These are phyloP conservation scores for Lycopodina hypogea DNA, from an alignment of 37 sponge, comb jelly and placozoan genomes.

Conservation along the genomic window DNA sequence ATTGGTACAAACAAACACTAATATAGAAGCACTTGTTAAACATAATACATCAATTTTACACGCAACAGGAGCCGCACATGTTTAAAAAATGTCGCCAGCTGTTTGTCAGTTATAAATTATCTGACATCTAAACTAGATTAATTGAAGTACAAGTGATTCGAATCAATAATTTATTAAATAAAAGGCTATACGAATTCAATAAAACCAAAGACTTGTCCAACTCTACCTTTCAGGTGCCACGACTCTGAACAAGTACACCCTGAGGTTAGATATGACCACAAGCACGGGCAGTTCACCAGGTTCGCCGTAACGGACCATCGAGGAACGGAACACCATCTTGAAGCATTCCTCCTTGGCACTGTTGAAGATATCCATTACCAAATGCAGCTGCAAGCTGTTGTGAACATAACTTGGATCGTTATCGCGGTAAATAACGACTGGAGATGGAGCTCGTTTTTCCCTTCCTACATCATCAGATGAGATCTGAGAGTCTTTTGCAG, in stretches of 20 bases:
- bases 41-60: no score
- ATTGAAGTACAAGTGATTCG: no score
- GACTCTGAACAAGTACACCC: constrained; percentile 35
- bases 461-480: neutral
- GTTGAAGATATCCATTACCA: constrained; percentile 59
- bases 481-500: neutral
- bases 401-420: constrained; percentile 59
- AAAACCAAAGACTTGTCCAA: no score
- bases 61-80: no score
- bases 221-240: constrained; percentile 51
- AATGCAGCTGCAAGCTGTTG: constrained; percentile 45
- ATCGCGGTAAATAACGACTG: constrained; percentile 21
- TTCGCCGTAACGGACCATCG: constrained; percentile 25
- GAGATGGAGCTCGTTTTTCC: neutral
- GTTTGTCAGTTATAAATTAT: no score
- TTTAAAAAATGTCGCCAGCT: no score
- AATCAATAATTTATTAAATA: no score
- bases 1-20: no score
- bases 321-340: constrained; percentile 40
- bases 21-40: no score
- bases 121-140: no score
- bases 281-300: constrained; percentile 3
- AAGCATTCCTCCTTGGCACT: constrained; percentile 42
- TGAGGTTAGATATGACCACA: constrained; percentile 37
- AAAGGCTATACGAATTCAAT: no score